A percentile compares a stretch with the other conserved stretches of the same genome.
phyloP scores from a whole-genome alignment of 2,888 invertebrate species.

The Polia nebulosa region DNA sequence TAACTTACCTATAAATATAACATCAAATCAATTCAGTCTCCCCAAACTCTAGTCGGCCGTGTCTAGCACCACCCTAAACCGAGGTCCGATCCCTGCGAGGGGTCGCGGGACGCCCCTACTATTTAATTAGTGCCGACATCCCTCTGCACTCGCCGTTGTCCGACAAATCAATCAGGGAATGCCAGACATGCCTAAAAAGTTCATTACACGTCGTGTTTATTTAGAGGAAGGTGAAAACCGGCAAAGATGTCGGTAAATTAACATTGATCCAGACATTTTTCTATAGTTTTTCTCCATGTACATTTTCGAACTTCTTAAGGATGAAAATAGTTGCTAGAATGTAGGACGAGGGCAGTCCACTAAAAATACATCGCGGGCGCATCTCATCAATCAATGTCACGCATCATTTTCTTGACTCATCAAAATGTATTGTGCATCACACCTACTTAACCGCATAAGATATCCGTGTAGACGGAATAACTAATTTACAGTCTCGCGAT shows the following conservation, averaged over 20 bases:
- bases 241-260: not conserved
- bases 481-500: slow-evolving; percentile 16
- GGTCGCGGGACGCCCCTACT: slow-evolving; percentile 30
- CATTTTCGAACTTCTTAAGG: slow-evolving; percentile 37
- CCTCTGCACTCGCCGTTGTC: slow-evolving; percentile 41
- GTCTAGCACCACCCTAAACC: slow-evolving; percentile 49
- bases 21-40: slow-evolving; percentile 36
- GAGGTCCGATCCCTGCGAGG: slow-evolving; percentile 13
- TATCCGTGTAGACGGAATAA: slow-evolving; percentile 14
- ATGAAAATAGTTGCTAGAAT: slow-evolving; percentile 30
- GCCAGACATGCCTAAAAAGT: slow-evolving; percentile 3
- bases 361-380: slow-evolving; percentile 43
- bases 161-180: slow-evolving; percentile 43
- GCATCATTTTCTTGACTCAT: slow-evolving; percentile 35
- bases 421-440: slow-evolving; percentile 22
- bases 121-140: slow-evolving; percentile 50
- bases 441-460: slow-evolving; percentile 9
- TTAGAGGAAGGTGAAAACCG: too few species aligned
- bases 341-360: slow-evolving; percentile 35
- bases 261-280: too few species aligned
- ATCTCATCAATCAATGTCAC: slow-evolving; percentile 54
- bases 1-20: slow-evolving; percentile 22
- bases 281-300: too few species aligned
- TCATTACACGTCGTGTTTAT: slow-evolving; percentile 5
- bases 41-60: slow-evolving; percentile 31